A percentile compares a stretch with the other conserved stretches of the same genome.
These are phyloP conservation scores for Actenoides lindsayi DNA, from an alignment of 2,113 vertebrate genomes.

Conservation along the genomic window DNA sequence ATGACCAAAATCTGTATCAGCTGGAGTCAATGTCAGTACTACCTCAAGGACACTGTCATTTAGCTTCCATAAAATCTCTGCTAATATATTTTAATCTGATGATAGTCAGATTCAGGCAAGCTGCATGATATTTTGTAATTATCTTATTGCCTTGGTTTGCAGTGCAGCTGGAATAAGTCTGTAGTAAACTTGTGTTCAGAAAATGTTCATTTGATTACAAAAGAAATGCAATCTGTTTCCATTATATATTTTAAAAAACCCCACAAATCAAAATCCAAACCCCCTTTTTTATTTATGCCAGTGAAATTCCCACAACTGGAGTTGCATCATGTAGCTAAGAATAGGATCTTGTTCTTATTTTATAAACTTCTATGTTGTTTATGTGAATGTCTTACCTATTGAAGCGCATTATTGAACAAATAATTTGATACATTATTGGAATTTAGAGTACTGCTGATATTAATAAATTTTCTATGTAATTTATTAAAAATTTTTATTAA, in stretches of 20 bases:
- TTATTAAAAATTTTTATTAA: not conserved
- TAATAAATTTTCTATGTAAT: not conserved
- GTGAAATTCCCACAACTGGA: not conserved
- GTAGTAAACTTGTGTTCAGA: not conserved
- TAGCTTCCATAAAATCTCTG: slow-evolving; percentile 35
- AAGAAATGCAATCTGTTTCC: not conserved
- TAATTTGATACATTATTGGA: not conserved
- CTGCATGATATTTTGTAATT: slow-evolving; percentile 28
- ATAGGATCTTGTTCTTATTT: not conserved
- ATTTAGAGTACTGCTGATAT: not conserved
- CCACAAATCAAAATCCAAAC: not conserved
- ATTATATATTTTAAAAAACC: not conserved
- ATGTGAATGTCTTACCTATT: not conserved
- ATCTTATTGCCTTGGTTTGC: not conserved
- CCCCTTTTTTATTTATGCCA: not conserved
- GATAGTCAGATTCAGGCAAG: not conserved
- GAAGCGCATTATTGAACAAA: not conserved
- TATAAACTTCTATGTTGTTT: not conserved
- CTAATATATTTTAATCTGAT: slow-evolving; percentile 45
- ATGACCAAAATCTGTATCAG: slow-evolving; percentile 65
- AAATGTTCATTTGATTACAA: not conserved
- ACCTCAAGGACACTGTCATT: slow-evolving; percentile 29
- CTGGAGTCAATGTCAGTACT: slow-evolving; percentile 60
- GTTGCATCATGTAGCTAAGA: not conserved
- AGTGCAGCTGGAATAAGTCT: not conserved